A percentile compares a stretch with the other conserved stretches of the same genome.
Conservation (phyloP, 2,888 invertebrate species). For the Microctonus aethiopoides region DNA sequence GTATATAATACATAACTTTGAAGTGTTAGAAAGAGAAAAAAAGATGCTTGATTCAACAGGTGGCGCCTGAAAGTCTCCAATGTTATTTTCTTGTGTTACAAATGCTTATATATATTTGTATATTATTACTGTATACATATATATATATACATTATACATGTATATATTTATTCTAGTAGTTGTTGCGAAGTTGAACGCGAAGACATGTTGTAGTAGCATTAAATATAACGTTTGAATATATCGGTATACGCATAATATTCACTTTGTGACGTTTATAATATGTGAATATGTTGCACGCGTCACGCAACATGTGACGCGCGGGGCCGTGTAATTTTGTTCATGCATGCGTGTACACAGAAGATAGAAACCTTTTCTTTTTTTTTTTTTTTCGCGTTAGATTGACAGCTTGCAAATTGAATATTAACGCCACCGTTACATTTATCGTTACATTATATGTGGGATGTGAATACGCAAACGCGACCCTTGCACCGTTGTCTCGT, state of each 20-base stretch:
- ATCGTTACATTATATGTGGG: not conserved
- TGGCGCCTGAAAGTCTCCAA: constrained; percentile 25
- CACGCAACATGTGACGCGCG: not conserved
- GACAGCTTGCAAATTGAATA: constrained; percentile 43
- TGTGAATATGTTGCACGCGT: not conserved
- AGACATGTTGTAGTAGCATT: no score
- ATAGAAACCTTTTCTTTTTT: not conserved
- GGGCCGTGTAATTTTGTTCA: no score
- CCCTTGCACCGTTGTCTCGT: constrained; percentile 23
- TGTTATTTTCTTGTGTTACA: constrained; percentile 7
- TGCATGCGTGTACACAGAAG: constrained; percentile 1
- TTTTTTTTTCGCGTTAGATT: constrained; percentile 14
- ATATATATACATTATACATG: not conserved
- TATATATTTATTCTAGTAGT: constrained; percentile 9
- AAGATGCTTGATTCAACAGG: constrained; percentile 23
- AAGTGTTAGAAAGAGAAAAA: not conserved
- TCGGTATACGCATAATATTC: not conserved
- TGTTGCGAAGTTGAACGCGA: not conserved
- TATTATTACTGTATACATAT: not conserved
- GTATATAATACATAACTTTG: constrained; percentile 11
- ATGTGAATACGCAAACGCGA: constrained; percentile 9
- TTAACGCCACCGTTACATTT: constrained; percentile 21
- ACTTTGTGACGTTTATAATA: not conserved
- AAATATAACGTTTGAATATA: no score
- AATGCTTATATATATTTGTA: no score